Evolutionary conservation across 2,113 vertebrate species (phyloP).

Genomic region (Syngnathus typhle): DNA sequence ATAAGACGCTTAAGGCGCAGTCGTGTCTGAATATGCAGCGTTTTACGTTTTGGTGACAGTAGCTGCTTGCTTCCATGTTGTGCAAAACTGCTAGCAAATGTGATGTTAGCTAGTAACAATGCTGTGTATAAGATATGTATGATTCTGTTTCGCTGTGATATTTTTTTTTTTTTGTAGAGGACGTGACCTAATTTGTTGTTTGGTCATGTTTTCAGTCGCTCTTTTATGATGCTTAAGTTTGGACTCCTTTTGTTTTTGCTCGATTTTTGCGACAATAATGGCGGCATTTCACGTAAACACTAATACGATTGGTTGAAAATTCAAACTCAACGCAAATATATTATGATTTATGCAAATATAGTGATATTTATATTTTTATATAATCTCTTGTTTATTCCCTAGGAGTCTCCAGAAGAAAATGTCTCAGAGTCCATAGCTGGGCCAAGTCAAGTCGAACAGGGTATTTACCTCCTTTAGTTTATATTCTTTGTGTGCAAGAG

Average conservation of each 20-base stretch:
- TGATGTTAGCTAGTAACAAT: constrained; percentile 18
- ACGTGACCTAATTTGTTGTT: neutral
- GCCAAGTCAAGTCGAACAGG: constrained; percentile 37
- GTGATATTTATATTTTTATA: no score
- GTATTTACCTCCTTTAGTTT: constrained; percentile 8
- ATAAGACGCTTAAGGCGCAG: neutral
- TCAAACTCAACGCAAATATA: neutral
- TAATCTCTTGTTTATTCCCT: constrained; percentile 4
- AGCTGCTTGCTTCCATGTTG: constrained; percentile 27
- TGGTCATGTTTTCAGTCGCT: neutral
- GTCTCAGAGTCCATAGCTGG: constrained; percentile 29
- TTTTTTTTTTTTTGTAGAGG: neutral
- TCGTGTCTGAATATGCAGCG: neutral
- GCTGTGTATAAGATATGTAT: neutral
- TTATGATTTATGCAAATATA: no score
- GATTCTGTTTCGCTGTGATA: neutral
- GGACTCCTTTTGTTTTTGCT: neutral
- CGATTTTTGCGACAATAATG: constrained; percentile 9
- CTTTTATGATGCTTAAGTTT: neutral
- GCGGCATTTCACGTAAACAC: constrained; percentile 20
- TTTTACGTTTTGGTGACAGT: neutral
- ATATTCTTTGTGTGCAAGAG: neutral
- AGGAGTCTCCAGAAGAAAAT: constrained; percentile 39
- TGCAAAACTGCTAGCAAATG: constrained; percentile 40
- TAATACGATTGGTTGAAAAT: constrained; percentile 19